These are phyloP conservation scores for Monodelphis domestica DNA, from an alignment of 2,797 vertebrate genomes.

Conservation along the genomic window DNA sequence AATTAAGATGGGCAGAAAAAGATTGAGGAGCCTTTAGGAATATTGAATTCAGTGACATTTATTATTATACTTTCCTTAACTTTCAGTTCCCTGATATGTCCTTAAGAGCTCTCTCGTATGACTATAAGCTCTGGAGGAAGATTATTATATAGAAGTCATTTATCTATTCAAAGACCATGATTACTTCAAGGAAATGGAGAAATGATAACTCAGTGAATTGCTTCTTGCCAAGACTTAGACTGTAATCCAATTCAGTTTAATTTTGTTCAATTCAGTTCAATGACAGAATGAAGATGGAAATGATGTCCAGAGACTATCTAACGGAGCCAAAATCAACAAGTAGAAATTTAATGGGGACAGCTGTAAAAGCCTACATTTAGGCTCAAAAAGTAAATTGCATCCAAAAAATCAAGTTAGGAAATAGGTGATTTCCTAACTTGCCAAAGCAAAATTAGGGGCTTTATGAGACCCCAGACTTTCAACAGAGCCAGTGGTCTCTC, in stretches of 20 bases:
- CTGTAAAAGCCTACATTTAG: neutral
- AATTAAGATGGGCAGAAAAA: neutral
- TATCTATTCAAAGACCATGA: neutral
- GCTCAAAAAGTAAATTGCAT: neutral
- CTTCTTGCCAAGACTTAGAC: neutral
- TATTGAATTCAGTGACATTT: neutral
- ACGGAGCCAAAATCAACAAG: neutral
- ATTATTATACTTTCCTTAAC: neutral
- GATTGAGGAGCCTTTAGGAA: neutral
- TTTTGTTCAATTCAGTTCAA: neutral
- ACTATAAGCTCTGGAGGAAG: neutral
- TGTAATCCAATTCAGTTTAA: neutral
- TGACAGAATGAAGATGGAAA: neutral
- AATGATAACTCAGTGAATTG: neutral
- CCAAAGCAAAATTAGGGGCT: neutral
- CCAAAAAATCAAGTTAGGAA: neutral
- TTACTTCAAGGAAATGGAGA: neutral
- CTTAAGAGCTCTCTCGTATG: neutral
- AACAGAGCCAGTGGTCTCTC: neutral
- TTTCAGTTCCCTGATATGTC: neutral
- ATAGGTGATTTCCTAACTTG: neutral
- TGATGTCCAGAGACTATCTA: neutral
- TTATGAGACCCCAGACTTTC: neutral
- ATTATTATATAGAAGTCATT: neutral
- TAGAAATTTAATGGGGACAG: neutral